A percentile compares a stretch with the other conserved stretches of the same genome.
These are phyloP conservation scores for Scylla paramamosain DNA, from an alignment of 1,140 invertebrate species.

Conservation along the genomic window DNA sequence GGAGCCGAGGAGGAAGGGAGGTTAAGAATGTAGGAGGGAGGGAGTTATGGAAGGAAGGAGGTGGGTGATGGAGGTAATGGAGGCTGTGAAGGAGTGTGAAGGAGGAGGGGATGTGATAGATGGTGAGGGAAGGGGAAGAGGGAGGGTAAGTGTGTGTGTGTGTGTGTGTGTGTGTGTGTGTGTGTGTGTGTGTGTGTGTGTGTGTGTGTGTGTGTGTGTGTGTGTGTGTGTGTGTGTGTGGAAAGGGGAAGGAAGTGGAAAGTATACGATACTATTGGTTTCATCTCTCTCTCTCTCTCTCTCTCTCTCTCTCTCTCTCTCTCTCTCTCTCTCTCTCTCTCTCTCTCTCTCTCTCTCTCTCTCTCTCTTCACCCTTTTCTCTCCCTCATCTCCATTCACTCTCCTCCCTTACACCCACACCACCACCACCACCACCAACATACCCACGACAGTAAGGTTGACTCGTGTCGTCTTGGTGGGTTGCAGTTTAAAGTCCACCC, in stretches of 20 bases:
- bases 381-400: background rate
- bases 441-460: constrained; percentile 50
- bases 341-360: no score
- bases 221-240: constrained; percentile 29
- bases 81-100: background rate
- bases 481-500: constrained; percentile 48
- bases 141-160: background rate
- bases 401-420: background rate
- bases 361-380: background rate
- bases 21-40: background rate
- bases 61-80: background rate
- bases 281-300: no score
- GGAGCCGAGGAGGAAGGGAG: background rate
- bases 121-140: background rate
- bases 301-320: no score
- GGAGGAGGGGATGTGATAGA: background rate
- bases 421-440: background rate
- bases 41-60: background rate
- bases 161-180: constrained; percentile 32
- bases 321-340: no score
- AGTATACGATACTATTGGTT: no score
- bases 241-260: background rate
- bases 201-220: constrained; percentile 1
- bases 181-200: constrained; percentile 35
- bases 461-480: constrained; percentile 53